Evolutionary conservation across 1,140 invertebrate species (phyloP), one percentile per base, ranked within the genome.

Genomic region (Rhynchophorus ferrugineus): DNA sequence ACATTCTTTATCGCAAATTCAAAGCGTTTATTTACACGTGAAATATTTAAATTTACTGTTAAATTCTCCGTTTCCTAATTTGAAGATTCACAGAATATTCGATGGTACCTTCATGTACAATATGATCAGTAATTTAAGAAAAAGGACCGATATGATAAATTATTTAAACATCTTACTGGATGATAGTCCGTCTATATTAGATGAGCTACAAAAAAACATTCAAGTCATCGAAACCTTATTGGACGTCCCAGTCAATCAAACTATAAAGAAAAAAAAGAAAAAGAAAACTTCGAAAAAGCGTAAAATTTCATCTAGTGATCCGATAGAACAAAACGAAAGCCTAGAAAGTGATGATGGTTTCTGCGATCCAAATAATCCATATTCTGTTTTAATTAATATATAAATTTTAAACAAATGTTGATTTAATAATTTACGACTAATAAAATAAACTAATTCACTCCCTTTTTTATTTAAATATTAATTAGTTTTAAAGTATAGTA

Each of bases 81-180:
- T 74, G 24, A 67, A 69, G 29, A 72, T 82, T 62, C 73, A 71
- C 36, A 74, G 78, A 57, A 71, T 80, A 39, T 85, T 75, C 56
- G 82, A 85, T 70, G 85, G 85, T 0, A 83, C 82, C 5, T 80
- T 87, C 63, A 58, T 85, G 2, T 89, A 88, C 59, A 87, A 88
- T 74, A 68, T 85, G 14, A 57, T 49, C n/a, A 38, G 19, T 17
- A 61, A 64, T 60, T 58, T 67, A 8, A 52, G 34, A 33, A 64
- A 57, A 54, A 33, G 60, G 24, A 50, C 14, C n/a, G 49, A 63
- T 52, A 47, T 54, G 3, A 21, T 33, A 14, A 44, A 47, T 9
- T 54, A 54, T 42, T 42, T 54, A 22, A 13, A 46, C 1, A 1
- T 41, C 34, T 42, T 47, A 35, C 24, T 54, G 14, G 47, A 54